Base-by-base conservation (phyloP, 2,888 invertebrate species). In the Ophioninae sp. region DNA sequence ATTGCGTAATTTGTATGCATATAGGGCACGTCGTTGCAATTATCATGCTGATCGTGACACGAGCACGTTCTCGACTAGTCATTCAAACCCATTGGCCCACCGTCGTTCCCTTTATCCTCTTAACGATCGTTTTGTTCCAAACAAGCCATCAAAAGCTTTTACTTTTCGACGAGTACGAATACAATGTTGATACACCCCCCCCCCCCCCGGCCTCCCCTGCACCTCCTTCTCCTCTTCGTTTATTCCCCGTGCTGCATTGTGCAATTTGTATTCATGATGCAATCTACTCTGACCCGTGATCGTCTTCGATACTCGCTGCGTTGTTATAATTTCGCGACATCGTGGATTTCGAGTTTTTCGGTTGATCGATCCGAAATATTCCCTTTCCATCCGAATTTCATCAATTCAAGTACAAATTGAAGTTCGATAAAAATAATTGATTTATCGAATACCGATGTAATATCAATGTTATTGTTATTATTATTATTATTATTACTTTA, bases 41-140 rank as follows among this genome's bases (percentile, higher is more conserved):
- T 69, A 62, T 68, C 23, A 69, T 75, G 44, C 50, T 41, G 75
- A 73, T 73, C 17, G 50, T 50, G 23, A 5, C 50, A 13, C 30
- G 37, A 30, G 50, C 64, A 50, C 62, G 39, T 61, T 44, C 30
- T 37, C 30, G 62, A 74, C 30, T 64, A 64, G 74, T 56, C 30
- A 2, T 74, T n/a, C 74, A 50, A 37, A 64, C 37, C 50, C 23
- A 64, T 64, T 64, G 41, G 70, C 68, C 41, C 13, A 50, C 68
- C 68, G 17, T 21, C 44, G 41, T 79, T 79, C 30, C 7, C 2
- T 37, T 73, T 56, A 57, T 17, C 39, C 65, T 65, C 23, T 21
- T 41, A 64, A 72, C 39, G 70, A 79, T 56, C 73, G 41, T 59
- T 65, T 73, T 23, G 61, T 64, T 73, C 44, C 10, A 23, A 73